Evolutionary conservation across 2,797 vertebrate genomes (phyloP).

Genomic region (Sitta carolinensis): DNA sequence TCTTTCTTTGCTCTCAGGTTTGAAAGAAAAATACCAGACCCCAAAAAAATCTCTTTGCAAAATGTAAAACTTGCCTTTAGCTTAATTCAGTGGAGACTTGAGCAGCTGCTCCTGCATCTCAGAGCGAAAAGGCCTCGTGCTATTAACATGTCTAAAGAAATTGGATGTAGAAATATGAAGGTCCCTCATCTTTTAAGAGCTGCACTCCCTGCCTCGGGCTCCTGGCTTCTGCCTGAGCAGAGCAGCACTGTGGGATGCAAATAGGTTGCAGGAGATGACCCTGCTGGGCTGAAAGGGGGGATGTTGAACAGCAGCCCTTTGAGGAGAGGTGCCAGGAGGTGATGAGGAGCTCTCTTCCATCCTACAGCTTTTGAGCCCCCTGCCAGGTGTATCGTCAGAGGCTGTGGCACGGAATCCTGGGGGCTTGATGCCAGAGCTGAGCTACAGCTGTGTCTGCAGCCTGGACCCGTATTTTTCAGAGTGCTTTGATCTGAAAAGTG

Average conservation of each 20-base stretch:
- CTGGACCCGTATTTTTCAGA: background rate
- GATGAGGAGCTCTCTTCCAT: background rate
- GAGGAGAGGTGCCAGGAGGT: background rate
- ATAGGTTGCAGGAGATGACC: background rate
- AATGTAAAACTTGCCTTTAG: constrained; percentile 24
- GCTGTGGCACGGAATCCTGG: background rate
- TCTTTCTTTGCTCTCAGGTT: constrained; percentile 12
- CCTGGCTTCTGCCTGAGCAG: background rate
- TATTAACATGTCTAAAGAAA: constrained; percentile 51
- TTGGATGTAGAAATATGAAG: constrained; percentile 22
- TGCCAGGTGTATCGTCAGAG: background rate
- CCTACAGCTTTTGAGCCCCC: fast-evolving
- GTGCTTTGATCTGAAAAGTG: constrained; percentile 4
- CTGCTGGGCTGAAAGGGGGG: background rate
- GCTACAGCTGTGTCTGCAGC: constrained; percentile 10
- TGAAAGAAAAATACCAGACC: constrained; percentile 7
- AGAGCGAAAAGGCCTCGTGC: background rate
- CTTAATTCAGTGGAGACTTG: constrained; percentile 12
- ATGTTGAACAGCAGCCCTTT: background rate
- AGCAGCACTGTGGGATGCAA: background rate
- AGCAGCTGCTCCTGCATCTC: constrained; percentile 29
- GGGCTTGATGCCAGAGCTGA: background rate
- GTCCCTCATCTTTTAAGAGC: background rate
- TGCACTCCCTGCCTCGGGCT: background rate
- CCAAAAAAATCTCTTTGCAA: constrained; percentile 7